Evolutionary conservation across 2,888 invertebrate species (phyloP), one percentile per base, ranked within the genome.

Genomic region (Amphimallon solstitiale): DNA sequence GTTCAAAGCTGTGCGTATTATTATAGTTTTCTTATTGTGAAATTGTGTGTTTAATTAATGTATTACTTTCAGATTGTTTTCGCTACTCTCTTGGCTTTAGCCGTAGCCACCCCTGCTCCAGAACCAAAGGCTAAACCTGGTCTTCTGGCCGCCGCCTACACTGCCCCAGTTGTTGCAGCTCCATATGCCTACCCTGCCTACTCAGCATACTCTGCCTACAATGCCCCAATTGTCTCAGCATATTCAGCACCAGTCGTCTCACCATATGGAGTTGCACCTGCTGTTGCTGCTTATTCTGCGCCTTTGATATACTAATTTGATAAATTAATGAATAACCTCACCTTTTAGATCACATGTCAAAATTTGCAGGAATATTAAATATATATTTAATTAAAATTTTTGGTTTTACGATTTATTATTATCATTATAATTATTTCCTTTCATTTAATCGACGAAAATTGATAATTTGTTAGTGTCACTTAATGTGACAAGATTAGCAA

Each of bases 211-310:
- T 51, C 61, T 1, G 48, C 61, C 14, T 60, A 52, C 5, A 65
- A 72, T 14, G 63, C 68, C 14, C 60, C 66, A 7, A 52, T 60
- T 19, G 51, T 59, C 15, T 62, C 51, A 29, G 62, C 56, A 29
- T 68, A 78, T 46, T 81, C 81, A 15, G 79, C 80, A 1, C 82
- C 83, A 7, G 79, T 77, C 63, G 70, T 71, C 35, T 68, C 72
- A 35, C 34, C 54, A 35, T 64, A 64, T 34, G 46, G 46, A 10
- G 38, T 56, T 1, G 40, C 29, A 19, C 56, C 38, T 19, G 35
- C 14, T 37, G 56, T 56, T 38, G 56, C 56, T 35, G 35, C 52
- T 35, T 34, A 34, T 56, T 56, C 34, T 5, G 17, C 56, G 9
- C 19, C 35, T 17, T 15, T 38, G 15, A 38, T 56, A 29, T 9